A percentile compares a stretch with the other conserved stretches of the same genome.
phyloP scores from a whole-genome alignment of 2,888 invertebrate genomes.

The Philopedon plagiatum region DNA sequence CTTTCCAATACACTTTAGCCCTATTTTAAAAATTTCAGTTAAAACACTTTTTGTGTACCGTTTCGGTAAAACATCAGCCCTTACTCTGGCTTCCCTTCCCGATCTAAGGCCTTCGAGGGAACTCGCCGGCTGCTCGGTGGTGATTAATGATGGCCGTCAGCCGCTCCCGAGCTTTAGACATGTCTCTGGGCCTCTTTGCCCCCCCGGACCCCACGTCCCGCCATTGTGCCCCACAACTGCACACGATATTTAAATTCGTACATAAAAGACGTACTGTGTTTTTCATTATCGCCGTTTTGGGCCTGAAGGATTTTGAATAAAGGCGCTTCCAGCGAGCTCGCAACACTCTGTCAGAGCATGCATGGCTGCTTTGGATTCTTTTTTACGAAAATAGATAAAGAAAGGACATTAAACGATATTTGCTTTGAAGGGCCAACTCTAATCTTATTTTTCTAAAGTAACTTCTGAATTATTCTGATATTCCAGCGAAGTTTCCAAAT shows the following conservation, averaged over 20 bases:
- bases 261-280: constrained; percentile 67
- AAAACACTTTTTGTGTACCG: constrained; percentile 50
- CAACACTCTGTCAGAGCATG: constrained; percentile 41
- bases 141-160: constrained; percentile 69
- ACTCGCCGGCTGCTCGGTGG: constrained; percentile 67
- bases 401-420: not conserved
- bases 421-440: too few species aligned
- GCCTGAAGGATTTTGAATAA: constrained; percentile 66
- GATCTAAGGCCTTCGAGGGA: constrained; percentile 50
- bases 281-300: constrained; percentile 68
- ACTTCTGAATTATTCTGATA: not conserved
- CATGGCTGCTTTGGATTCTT: constrained; percentile 21
- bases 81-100: constrained; percentile 46
- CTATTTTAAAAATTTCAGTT: constrained; percentile 48
- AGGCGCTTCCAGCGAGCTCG: constrained; percentile 50
- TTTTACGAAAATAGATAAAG: constrained; percentile 6
- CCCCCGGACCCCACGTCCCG: constrained; percentile 60
- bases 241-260: constrained; percentile 67
- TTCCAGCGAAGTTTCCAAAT: too few species aligned
- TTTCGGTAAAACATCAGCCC: constrained; percentile 48
- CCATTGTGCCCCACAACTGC: constrained; percentile 55
- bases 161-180: constrained; percentile 69
- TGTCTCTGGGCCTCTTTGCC: constrained; percentile 66
- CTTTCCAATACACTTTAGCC: constrained; percentile 16
- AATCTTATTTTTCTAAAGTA: not conserved